Evolutionary conservation across 2,797 vertebrate species (phyloP), one percentile per base, ranked within the genome.

Genomic region (Trematomus bernacchii): DNA sequence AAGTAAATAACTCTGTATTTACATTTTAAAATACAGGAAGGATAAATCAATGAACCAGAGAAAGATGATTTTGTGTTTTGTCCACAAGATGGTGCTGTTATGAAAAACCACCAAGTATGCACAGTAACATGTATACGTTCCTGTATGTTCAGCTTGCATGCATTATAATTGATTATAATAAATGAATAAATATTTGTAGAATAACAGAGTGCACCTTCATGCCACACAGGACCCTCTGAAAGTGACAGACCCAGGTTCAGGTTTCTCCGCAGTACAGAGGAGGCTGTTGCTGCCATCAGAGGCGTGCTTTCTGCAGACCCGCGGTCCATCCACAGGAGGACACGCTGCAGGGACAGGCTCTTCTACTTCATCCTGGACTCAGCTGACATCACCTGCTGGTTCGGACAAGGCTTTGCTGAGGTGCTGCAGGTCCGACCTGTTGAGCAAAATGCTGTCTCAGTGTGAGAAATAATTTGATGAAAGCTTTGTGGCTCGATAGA

Each of bases 311-410:
- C 96, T 3, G 96, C 96, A 1, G 97, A 98, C 63, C 97, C 97
- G 2, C 92, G 97, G 19, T 98, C 97, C 1, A 94, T 96, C 18
- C 97, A 98, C 83, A 94, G 96, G 66, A 94, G 97, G 64, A 95
- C 88, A 10, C 87, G 95, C 85, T 97, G 96, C 86, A 91, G 71
- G 57, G 96, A 97, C 90, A 93, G 92, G 47, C 95, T 97, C 37
- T 97, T 97, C 90, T 97, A 94, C 92, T 97, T 98, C 73, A 94
- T 92, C 10, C 80, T 98, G 44, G 97, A 97, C 81, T 88, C 76
- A 0, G 96, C 94, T 1, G 93, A 97, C 33, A 55, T 98, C 83
- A 97, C 97, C 3, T 97, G 96, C 92, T 97, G 97, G 97, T 97
- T 98, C 84, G 96, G 96, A 58, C 92, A 93, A 70, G 94, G 88